Base-by-base conservation (phyloP, 2,888 invertebrate species). In the Aleiodes testaceus region DNA sequence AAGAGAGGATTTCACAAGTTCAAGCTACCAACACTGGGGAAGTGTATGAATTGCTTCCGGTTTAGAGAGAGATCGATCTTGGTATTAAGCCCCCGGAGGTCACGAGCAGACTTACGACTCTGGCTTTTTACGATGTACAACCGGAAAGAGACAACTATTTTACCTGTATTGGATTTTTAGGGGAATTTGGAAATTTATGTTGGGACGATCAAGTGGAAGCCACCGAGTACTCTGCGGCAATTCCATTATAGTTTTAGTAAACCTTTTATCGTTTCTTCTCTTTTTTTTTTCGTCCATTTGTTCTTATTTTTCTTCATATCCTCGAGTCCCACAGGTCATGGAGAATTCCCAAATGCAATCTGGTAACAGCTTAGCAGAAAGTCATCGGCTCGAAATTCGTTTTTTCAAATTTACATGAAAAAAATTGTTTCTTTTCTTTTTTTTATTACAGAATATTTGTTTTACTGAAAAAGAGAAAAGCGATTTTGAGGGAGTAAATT, bases 11-110 rank as follows among this genome's bases (percentile, higher is more conserved):
- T 36, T 36, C 11, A 9, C 9, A 36, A 36, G 1, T 36, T 6
- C 6, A 36, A 36, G 36, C 11, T 36, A 36, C 36, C 36, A 26
- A 26, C 26, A 36, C 36, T 36, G 11, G 36, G 36, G 9, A 36
- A 6, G 36, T 36, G 68, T 76, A 79, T 76, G 74, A 70, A 78
- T 77, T 66, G 77, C 71, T 77, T 79, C 79, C 77, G 76, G 73
- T 74, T 76, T 75, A 69, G 16, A 72, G 59, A 68, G 16, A 72
- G 59, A 61, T 42, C 71, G 69, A 75, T 75, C 59, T 68, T 68
- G 71, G 74, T 70, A 72, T 68, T 70, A 64, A 66, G 68, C 59
- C 67, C 26, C 42, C 30, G 52, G 59, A 36, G 65, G 64, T 50
- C 55, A 69, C 66, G 55, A 72, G 69, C 70, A 22, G 52, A 52